A percentile compares a stretch with the other conserved stretches of the same genome.
phyloP scores from a whole-genome alignment of 1,140 invertebrate genomes.

The Pseudomyrmex sp. region DNA sequence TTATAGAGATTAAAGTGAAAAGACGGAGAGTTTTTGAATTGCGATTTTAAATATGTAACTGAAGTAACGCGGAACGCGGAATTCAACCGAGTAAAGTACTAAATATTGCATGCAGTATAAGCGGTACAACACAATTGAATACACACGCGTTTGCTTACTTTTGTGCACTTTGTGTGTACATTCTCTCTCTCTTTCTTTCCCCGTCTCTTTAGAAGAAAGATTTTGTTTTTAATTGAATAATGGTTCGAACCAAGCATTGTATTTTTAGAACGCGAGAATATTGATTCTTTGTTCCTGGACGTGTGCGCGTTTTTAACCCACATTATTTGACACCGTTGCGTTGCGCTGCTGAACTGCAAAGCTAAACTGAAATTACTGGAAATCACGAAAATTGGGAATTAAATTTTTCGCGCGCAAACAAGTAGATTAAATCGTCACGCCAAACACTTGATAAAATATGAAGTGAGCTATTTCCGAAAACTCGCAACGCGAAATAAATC shows the following conservation, averaged over 20 bases:
- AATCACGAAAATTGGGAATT: constrained; percentile 8
- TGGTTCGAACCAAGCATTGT: too few relatives aligned
- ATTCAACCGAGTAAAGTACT: too few relatives aligned
- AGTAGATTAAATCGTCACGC: neutral
- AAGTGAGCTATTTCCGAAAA: neutral
- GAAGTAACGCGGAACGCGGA: too few relatives aligned
- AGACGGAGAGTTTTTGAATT: too few relatives aligned
- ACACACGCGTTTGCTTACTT: too few relatives aligned
- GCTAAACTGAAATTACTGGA: neutral
- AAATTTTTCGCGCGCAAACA: constrained; percentile 7
- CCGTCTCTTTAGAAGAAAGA: too few relatives aligned
- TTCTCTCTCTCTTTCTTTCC: too few relatives aligned
- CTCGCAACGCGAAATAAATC: neutral
- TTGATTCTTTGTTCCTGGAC: neutral
- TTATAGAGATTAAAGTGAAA: constrained; percentile 2
- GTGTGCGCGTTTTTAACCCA: neutral
- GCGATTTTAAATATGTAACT: too few relatives aligned
- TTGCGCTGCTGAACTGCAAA: neutral
- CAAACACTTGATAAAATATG: neutral
- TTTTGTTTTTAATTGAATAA: too few relatives aligned
- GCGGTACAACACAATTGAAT: too few relatives aligned
- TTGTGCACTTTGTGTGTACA: too few relatives aligned
- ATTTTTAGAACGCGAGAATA: neutral
- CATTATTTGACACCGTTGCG: neutral
- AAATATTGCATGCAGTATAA: too few relatives aligned